A percentile compares a stretch with the other conserved stretches of the same genome.
phyloP scores from a whole-genome alignment of 2,888 invertebrate species.

The Pseudeuparius sepicola region DNA sequence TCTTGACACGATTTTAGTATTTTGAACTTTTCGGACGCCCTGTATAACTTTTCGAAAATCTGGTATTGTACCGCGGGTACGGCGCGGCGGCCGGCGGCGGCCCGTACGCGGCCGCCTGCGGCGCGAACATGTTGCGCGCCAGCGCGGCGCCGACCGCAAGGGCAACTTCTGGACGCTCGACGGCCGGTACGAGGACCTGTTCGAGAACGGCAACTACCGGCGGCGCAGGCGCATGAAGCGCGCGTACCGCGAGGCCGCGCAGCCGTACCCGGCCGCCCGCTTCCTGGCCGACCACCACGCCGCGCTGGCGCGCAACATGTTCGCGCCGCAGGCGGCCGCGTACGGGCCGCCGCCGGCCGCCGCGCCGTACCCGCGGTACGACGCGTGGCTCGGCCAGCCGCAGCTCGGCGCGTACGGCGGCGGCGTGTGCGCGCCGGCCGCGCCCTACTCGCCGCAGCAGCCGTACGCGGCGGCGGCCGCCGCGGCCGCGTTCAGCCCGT shows the following conservation, averaged over 20 bases:
- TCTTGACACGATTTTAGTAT: too few relatives aligned
- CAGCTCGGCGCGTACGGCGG: slow-evolving; percentile 33
- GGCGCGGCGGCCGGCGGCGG: slow-evolving; percentile 52
- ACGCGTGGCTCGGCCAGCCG: slow-evolving; percentile 33
- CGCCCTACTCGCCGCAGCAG: slow-evolving; percentile 29
- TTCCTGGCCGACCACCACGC: slow-evolving; percentile 48
- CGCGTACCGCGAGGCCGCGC: slow-evolving; percentile 48
- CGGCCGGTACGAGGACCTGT: slow-evolving; percentile 78
- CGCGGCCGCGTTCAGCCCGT: slow-evolving; percentile 45
- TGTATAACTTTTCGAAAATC: too few relatives aligned
- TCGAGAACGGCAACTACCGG: slow-evolving; percentile 82
- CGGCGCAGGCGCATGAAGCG: slow-evolving; percentile 75
- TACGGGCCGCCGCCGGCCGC: slow-evolving; percentile 51
- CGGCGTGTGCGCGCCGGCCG: slow-evolving; percentile 37
- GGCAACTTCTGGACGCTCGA: slow-evolving; percentile 86
- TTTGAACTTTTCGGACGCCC: too few relatives aligned
- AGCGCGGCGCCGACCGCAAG: slow-evolving; percentile 78
- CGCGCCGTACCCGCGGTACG: slow-evolving; percentile 48
- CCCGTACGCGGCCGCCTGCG: slow-evolving; percentile 41
- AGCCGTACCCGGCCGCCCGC: slow-evolving; percentile 49
- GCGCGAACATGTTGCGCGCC: slow-evolving; percentile 59
- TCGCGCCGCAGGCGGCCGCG: slow-evolving; percentile 42
- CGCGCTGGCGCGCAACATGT: slow-evolving; percentile 51
- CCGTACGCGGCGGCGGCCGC: slow-evolving; percentile 25
- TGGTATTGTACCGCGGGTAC: slow-evolving; percentile 46